A percentile compares a stretch with the other conserved stretches of the same genome.
Conservation (phyloP, 2,888 invertebrate species). For the Cataglyphis albicans region DNA sequence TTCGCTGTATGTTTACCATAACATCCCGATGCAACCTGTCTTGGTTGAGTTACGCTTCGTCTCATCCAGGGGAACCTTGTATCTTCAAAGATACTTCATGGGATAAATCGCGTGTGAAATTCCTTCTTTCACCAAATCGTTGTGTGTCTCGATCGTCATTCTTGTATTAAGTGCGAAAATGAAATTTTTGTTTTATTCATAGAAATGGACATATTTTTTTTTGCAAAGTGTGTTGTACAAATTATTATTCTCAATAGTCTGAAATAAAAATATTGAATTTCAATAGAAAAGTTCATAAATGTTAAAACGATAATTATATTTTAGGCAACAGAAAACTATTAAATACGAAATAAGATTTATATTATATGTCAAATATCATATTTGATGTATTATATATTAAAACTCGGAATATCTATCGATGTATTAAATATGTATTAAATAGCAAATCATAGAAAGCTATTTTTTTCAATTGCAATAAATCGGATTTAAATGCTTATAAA, state of each 20-base stretch:
- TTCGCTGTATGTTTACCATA: slow-evolving; percentile 84
- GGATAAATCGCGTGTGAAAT: slow-evolving; percentile 71
- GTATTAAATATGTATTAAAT: neutral
- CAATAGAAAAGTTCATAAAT: neutral
- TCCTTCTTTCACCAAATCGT: slow-evolving; percentile 72
- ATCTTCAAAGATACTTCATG: slow-evolving; percentile 62
- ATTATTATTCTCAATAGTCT: neutral
- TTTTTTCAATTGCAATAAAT: neutral
- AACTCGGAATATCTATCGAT: neutral
- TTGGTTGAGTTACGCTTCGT: slow-evolving; percentile 77
- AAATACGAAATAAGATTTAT: neutral
- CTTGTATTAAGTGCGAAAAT: neutral
- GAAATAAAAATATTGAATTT: neutral
- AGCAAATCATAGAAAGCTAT: neutral
- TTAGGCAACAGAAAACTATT: neutral
- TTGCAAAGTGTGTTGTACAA: neutral
- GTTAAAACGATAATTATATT: neutral
- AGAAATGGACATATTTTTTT: neutral
- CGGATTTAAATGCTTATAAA: neutral
- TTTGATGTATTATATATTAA: neutral
- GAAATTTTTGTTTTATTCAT: slow-evolving; percentile 10
- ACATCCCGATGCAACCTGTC: slow-evolving; percentile 84
- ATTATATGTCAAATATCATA: neutral
- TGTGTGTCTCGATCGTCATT: slow-evolving; percentile 11
- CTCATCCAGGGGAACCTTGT: slow-evolving; percentile 71